Conservation (phyloP, 2,113 vertebrate genomes). For the Raja brachyura region DNA sequence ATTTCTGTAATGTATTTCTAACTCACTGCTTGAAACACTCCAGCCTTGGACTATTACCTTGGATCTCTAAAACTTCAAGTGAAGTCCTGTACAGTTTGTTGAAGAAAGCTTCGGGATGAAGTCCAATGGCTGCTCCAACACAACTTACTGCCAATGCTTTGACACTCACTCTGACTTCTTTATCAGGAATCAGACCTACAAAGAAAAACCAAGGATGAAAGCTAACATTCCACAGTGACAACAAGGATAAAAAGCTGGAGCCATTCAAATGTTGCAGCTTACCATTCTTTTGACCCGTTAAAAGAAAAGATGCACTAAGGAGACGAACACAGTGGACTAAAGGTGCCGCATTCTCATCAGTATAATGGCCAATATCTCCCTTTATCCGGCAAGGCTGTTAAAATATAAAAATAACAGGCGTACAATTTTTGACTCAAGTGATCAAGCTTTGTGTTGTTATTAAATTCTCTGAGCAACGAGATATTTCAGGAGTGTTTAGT, state of each 20-base stretch:
- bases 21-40: background rate
- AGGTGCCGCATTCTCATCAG: slow-evolving; percentile 68
- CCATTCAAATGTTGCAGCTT: slow-evolving; percentile 37
- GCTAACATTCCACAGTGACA: background rate
- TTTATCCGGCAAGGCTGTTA: slow-evolving; percentile 78
- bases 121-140: slow-evolving; percentile 75
- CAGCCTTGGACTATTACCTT: slow-evolving; percentile 59
- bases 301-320: slow-evolving; percentile 83
- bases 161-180: slow-evolving; percentile 89
- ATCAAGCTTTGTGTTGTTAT: background rate
- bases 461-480: background rate
- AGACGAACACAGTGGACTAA: slow-evolving; percentile 86
- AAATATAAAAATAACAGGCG: background rate
- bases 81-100: slow-evolving; percentile 78
- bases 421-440: background rate
- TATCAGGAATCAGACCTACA: slow-evolving; percentile 81
- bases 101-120: slow-evolving; percentile 87
- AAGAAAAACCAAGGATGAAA: background rate
- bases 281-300: slow-evolving; percentile 84
- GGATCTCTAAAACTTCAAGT: slow-evolving; percentile 57
- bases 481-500: background rate
- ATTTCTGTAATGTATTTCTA: background rate
- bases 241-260: background rate
- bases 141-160: slow-evolving; percentile 93
- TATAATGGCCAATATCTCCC: slow-evolving; percentile 83